Evolutionary conservation across 30 jellyfish, hydroid and myxozoan species (phyloP).

Genomic region (Aurelia sp.): DNA sequence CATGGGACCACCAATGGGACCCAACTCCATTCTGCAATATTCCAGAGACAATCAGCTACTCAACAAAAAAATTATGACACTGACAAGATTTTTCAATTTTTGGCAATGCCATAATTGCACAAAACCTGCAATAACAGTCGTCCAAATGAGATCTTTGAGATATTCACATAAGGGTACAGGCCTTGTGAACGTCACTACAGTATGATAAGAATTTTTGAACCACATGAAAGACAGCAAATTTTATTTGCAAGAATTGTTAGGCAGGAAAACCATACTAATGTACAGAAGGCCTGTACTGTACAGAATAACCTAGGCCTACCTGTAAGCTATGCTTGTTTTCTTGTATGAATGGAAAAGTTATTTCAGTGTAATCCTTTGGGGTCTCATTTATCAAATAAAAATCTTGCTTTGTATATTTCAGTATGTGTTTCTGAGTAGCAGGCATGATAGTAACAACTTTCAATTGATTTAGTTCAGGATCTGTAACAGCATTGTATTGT

Average conservation of each 20-base stretch:
- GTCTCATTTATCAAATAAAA: conserved; percentile 67
- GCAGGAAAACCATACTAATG: neutral
- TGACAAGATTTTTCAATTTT: no score
- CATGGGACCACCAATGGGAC: no score
- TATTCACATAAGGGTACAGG: neutral
- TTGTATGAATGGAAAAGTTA: conserved; percentile 70
- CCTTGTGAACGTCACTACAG: neutral
- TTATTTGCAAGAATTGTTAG: no score
- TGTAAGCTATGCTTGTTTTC: conserved; percentile 67
- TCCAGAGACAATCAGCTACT: no score
- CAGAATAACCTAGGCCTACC: conserved; percentile 34
- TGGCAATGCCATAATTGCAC: no score
- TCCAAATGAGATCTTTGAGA: no score
- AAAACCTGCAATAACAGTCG: no score
- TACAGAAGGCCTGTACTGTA: neutral
- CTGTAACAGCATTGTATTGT: conserved; percentile 65
- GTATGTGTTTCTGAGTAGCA: conserved; percentile 84
- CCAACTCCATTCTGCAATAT: no score
- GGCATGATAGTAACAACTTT: conserved; percentile 67
- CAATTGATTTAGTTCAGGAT: conserved; percentile 49
- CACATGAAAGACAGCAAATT: no score
- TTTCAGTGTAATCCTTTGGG: conserved; percentile 69
- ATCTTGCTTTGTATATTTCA: conserved; percentile 73
- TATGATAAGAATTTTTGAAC: no score
- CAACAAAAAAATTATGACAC: no score